Conservation (phyloP, 2,888 invertebrate species). For the Aspidiotus destructor region DNA sequence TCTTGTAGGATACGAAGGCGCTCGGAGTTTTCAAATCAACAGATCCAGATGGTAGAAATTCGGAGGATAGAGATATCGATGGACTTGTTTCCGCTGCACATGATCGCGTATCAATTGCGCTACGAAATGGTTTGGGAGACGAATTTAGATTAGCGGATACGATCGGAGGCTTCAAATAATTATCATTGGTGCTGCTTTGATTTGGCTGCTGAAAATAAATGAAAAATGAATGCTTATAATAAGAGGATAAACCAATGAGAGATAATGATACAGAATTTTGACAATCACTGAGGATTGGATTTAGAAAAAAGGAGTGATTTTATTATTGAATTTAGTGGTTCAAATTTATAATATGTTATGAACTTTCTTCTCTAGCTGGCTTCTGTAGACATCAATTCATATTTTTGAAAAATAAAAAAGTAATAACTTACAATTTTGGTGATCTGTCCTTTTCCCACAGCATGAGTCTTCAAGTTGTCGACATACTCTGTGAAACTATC, state of each 20-base stretch:
- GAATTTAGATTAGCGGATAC: slow-evolving; percentile 34
- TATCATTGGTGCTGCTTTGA: background rate
- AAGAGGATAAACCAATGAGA: background rate
- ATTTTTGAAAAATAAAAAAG: too few species aligned
- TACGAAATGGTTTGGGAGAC: slow-evolving; percentile 35
- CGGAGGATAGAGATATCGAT: background rate
- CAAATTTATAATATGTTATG: too few species aligned
- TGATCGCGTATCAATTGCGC: background rate
- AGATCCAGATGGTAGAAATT: slow-evolving; percentile 34
- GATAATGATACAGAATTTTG: background rate
- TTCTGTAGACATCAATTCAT: too few species aligned
- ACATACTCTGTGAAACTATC: slow-evolving; percentile 49
- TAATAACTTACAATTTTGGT: slow-evolving; percentile 47
- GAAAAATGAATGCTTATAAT: background rate
- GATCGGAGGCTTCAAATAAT: slow-evolving; percentile 9
- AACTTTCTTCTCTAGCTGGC: too few species aligned
- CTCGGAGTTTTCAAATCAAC: slow-evolving; percentile 35
- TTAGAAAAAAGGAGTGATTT: too few species aligned
- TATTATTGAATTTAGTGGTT: too few species aligned
- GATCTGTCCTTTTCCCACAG: slow-evolving; percentile 63
- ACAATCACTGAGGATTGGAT: too few species aligned
- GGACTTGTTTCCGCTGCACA: background rate
- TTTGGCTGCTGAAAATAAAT: slow-evolving; percentile 12
- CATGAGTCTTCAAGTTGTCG: slow-evolving; percentile 56
- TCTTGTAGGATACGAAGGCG: slow-evolving; percentile 30